Conservation (phyloP, 2,888 invertebrate genomes). For the Tricholauxania praeusta region DNA sequence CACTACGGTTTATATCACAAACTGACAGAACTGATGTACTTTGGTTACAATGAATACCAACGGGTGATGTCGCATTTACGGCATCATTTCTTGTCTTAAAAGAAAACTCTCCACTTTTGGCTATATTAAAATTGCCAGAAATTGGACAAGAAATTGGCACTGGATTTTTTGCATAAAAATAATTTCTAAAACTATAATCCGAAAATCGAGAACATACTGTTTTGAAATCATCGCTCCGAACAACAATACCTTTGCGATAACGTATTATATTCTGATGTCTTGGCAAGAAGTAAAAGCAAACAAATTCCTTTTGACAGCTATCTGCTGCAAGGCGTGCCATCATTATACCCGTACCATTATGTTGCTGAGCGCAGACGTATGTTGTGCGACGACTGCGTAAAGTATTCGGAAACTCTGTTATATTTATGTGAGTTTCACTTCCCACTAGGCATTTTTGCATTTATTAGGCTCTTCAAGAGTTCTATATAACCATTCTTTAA, state of each 20-base stretch:
- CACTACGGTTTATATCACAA: slow-evolving; percentile 95
- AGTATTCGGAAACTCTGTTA: slow-evolving; percentile 94
- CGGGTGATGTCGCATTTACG: slow-evolving; percentile 92
- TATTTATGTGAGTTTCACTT: slow-evolving; percentile 96
- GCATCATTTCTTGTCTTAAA: slow-evolving; percentile 90
- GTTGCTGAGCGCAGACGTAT: slow-evolving; percentile 93
- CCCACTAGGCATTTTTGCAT: too few relatives aligned
- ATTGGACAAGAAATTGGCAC: slow-evolving; percentile 94
- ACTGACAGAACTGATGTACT: slow-evolving; percentile 96
- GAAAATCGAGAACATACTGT: slow-evolving; percentile 96
- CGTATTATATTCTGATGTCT: slow-evolving; percentile 96
- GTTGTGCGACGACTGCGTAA: slow-evolving; percentile 88
- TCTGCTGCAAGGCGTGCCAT: slow-evolving; percentile 97
- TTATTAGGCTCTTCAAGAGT: too few relatives aligned
- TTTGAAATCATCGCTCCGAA: slow-evolving; percentile 90
- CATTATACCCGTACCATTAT: slow-evolving; percentile 87
- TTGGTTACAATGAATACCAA: slow-evolving; percentile 91
- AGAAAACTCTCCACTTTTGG: slow-evolving; percentile 88
- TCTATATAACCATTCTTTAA: too few relatives aligned
- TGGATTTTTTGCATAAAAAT: slow-evolving; percentile 86
- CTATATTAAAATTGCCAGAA: slow-evolving; percentile 95
- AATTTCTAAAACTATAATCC: slow-evolving; percentile 83
- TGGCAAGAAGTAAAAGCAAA: slow-evolving; percentile 96
- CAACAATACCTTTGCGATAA: slow-evolving; percentile 88
- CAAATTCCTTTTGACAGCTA: slow-evolving; percentile 96